Evolutionary conservation across 2,113 vertebrate genomes (phyloP), one percentile per base, ranked within the genome.

Genomic region (Peromyscus californicus): DNA sequence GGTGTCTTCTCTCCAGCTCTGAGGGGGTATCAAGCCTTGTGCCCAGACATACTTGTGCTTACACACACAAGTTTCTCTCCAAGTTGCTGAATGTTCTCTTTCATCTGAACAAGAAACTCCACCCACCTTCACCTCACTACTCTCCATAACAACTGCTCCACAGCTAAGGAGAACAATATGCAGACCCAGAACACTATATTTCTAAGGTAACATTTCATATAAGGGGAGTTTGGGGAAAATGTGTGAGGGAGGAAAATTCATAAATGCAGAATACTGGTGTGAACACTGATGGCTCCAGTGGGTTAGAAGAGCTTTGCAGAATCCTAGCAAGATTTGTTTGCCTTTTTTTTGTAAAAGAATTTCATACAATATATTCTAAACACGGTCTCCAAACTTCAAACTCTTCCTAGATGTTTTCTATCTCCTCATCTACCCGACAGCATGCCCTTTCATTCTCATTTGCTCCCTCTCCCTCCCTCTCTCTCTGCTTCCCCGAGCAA

Each of bases 161-260:
- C 51, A 45, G n/a, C 0, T 74, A 29, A 70, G 39, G 0, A 1
- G 22, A 1, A 0, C 0, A 45, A 48, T 0, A 1, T 1, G 31
- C 17, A n/a, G 16, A 3, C 9, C 0, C 31, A 9, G 33, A 3
- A 12, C 7, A 9, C 0, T 19, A 11, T 57, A 69, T 48, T 82
- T 63, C 9, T 0, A 13, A 22, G 48, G 16, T 88, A 65, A 24
- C 2, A 48, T 1, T 16, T 86, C 5, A 33, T 24, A 2, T 67
- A 39, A 16, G 7, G 54, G 26, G 45, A 91, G 11, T 78, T 39
- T 78, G 17, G 22, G 29, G 11, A n/a, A 22, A 29, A 3, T 65
- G 0, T 31, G 2, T 70, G 57, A 90, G 31, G 13, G 51, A 69
- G 24, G 4, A 12, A 12, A 7, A 10, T 36, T 12, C 5, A 48